These are phyloP conservation scores for Colletes gigas DNA, from an alignment of 1,140 invertebrate species.

Conservation along the genomic window DNA sequence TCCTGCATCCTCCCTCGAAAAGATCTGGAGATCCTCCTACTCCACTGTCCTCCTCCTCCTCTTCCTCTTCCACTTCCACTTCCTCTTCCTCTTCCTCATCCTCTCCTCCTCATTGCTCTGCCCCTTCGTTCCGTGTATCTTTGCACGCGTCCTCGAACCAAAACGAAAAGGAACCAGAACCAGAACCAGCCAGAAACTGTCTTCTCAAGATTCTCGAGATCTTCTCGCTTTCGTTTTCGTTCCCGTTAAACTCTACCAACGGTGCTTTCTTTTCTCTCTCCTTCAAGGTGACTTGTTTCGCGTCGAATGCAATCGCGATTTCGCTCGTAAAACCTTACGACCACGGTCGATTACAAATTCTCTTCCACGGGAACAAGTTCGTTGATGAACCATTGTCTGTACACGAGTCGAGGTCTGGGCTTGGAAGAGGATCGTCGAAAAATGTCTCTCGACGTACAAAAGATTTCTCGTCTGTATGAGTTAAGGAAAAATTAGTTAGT, in stretches of 20 bases:
- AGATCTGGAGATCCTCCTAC: conserved; percentile 54
- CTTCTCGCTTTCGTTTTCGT: conserved; percentile 50
- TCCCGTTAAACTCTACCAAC: conserved; percentile 14
- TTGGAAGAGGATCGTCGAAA: neutral
- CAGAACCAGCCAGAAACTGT: neutral
- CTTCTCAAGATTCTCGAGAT: conserved; percentile 38
- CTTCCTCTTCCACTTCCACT: neutral
- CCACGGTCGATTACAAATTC: neutral
- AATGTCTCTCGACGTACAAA: neutral
- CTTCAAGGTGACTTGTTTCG: neutral
- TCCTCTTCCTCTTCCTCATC: neutral
- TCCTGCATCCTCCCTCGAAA: conserved; percentile 56
- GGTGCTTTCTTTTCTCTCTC: conserved; percentile 14
- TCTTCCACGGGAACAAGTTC: neutral
- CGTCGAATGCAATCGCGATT: neutral
- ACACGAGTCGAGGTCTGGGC: neutral
- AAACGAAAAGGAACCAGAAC: conserved; percentile 26
- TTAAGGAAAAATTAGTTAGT: neutral
- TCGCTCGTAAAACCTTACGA: neutral
- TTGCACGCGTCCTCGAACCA: conserved; percentile 28
- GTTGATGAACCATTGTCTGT: too few relatives aligned
- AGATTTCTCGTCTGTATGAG: neutral
- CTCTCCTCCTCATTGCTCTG: neutral
- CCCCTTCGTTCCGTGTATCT: conserved; percentile 4
- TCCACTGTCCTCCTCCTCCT: conserved; percentile 18